Conservation (phyloP, 2,888 invertebrate genomes). For the Protodeltote pygarga region DNA sequence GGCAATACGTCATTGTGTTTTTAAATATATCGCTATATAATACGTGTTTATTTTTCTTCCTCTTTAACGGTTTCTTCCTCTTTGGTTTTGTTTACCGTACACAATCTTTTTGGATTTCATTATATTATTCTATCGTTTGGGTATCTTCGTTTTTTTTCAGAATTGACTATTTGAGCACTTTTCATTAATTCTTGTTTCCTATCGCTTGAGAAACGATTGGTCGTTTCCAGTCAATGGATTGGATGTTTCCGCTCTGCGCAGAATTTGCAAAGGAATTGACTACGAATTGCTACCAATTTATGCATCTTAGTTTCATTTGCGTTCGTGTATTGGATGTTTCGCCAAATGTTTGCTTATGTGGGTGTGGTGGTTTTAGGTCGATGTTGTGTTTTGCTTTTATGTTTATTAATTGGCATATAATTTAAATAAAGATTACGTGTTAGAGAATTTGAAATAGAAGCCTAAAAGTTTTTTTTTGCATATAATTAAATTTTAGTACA, state of each 20-base stretch:
- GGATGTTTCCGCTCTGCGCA: slow-evolving; percentile 29
- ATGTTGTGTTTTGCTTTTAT: slow-evolving; percentile 9
- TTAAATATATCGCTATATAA: too few relatives aligned
- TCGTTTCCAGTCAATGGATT: slow-evolving; percentile 24
- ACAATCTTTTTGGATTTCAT: neutral
- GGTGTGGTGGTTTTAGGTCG: slow-evolving; percentile 4
- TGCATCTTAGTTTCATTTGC: slow-evolving; percentile 13
- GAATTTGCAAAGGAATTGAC: slow-evolving; percentile 32
- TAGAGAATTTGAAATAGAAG: too few relatives aligned
- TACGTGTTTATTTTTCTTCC: too few relatives aligned
- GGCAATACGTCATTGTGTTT: too few relatives aligned
- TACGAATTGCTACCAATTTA: slow-evolving; percentile 37
- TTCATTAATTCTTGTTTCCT: slow-evolving; percentile 23
- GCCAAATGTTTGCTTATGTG: slow-evolving; percentile 17
- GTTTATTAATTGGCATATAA: neutral
- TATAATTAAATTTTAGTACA: too few relatives aligned
- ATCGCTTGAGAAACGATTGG: neutral
- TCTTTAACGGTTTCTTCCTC: too few relatives aligned
- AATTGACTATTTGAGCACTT: neutral
- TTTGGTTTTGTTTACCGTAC: neutral
- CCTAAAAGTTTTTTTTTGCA: too few relatives aligned
- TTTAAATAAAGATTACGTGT: too few relatives aligned
- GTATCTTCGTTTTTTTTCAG: neutral
- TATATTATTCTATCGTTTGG: neutral
- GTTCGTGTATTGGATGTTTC: slow-evolving; percentile 15